A percentile compares a stretch with the other conserved stretches of the same genome.
phyloP scores from a whole-genome alignment of 1,140 invertebrate genomes.

The Aradophagus sp. region DNA sequence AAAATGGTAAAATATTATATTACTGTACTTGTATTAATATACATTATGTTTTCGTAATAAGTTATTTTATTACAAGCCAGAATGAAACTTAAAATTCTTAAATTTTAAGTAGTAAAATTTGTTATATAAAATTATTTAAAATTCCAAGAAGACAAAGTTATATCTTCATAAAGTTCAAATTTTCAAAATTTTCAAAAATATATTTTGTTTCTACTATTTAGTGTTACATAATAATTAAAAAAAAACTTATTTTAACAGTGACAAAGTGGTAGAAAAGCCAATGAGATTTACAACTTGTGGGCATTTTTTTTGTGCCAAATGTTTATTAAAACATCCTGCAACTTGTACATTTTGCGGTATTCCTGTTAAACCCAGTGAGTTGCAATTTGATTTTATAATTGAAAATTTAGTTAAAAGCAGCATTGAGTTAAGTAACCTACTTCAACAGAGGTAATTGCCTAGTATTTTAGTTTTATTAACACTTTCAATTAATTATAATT shows the following conservation, averaged over 20 bases:
- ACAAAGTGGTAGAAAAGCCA: conserved; percentile 38
- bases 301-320: conserved; percentile 64
- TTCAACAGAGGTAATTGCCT: conserved; percentile 35
- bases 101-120: too few species aligned
- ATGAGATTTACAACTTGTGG: conserved; percentile 60
- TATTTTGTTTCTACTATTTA: too few species aligned
- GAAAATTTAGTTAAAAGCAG: conserved; percentile 57
- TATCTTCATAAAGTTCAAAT: too few species aligned
- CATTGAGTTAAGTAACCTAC: conserved; percentile 51
- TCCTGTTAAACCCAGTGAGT: conserved; percentile 59
- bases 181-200: too few species aligned
- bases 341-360: conserved; percentile 58
- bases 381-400: conserved; percentile 53
- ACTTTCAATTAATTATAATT: conserved; percentile 1
- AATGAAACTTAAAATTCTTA: too few species aligned
- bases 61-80: too few species aligned
- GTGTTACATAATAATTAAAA: too few species aligned
- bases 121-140: too few species aligned
- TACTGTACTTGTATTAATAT: neutral
- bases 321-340: conserved; percentile 30
- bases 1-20: conserved; percentile 19
- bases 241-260: too few species aligned
- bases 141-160: too few species aligned
- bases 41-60: conserved; percentile 7
- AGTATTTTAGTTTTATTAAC: conserved; percentile 7